These are phyloP conservation scores for Baccha elongata DNA, from an alignment of 2,888 invertebrate genomes.

Conservation along the genomic window DNA sequence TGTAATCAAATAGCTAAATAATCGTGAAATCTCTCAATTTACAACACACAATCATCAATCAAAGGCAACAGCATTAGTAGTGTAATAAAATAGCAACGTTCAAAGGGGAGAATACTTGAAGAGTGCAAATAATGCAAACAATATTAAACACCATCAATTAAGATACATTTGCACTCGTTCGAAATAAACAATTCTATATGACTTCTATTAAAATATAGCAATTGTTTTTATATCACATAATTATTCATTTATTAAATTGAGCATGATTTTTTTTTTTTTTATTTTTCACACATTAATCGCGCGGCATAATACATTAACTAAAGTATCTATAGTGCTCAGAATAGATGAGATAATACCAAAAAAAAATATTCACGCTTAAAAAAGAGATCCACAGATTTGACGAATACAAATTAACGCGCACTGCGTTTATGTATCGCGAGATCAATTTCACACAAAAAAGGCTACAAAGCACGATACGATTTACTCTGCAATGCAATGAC, in stretches of 20 bases:
- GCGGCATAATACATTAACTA: background rate
- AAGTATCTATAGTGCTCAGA: constrained; percentile 3
- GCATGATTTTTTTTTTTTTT: constrained; percentile 16
- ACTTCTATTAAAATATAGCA: constrained; percentile 27
- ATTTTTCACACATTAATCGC: constrained; percentile 32
- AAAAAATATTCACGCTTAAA: constrained; percentile 2
- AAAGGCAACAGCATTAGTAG: constrained; percentile 21
- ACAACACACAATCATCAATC: constrained; percentile 35
- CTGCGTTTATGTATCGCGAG: constrained; percentile 28
- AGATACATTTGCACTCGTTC: constrained; percentile 49
- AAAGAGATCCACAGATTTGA: constrained; percentile 17
- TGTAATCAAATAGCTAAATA: constrained; percentile 33
- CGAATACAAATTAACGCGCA: constrained; percentile 16
- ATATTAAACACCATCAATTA: constrained; percentile 52
- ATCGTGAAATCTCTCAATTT: constrained; percentile 25
- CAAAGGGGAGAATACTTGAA: background rate
- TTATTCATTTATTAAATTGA: constrained; percentile 40
- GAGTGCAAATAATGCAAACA: background rate
- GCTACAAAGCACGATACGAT: constrained; percentile 19
- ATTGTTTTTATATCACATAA: constrained; percentile 37
- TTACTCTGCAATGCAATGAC: background rate
- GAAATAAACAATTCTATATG: constrained; percentile 45
- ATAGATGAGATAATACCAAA: constrained; percentile 4
- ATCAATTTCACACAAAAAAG: constrained; percentile 46
- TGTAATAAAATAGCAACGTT: constrained; percentile 50